Evolutionary conservation across 2,888 invertebrate species (phyloP).

Genomic region (Marasmarcha lunaedactyla): DNA sequence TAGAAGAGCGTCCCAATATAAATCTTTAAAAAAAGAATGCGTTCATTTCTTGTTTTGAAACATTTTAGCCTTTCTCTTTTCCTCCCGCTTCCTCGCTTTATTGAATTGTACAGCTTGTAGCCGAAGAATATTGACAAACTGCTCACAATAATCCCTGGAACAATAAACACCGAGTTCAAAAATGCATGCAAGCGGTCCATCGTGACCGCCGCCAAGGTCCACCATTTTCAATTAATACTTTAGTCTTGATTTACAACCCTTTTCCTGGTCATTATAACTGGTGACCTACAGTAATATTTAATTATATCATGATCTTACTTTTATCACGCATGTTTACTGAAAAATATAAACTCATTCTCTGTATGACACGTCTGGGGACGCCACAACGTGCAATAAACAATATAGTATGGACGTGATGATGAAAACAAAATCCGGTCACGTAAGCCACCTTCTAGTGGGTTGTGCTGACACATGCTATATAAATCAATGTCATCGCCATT

Average conservation of each 20-base stretch:
- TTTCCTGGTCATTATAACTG: too few relatives aligned
- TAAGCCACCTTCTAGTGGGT: too few relatives aligned
- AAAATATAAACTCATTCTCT: too few relatives aligned
- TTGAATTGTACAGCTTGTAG: slow-evolving; percentile 85
- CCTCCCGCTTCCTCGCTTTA: slow-evolving; percentile 80
- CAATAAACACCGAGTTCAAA: slow-evolving; percentile 87
- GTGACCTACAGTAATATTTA: too few relatives aligned
- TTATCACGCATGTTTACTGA: too few relatives aligned
- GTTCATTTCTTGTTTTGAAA: slow-evolving; percentile 81
- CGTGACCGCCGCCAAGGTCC: slow-evolving; percentile 82
- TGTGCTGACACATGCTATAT: too few relatives aligned
- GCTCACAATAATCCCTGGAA: slow-evolving; percentile 85
- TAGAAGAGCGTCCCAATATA: not conserved
- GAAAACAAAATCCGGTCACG: too few relatives aligned
- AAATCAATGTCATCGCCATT: too few relatives aligned
- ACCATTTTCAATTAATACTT: slow-evolving; percentile 75
- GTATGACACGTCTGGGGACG: too few relatives aligned
- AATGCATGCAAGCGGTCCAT: slow-evolving; percentile 87
- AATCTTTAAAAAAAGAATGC: not conserved
- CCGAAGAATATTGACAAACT: slow-evolving; percentile 86
- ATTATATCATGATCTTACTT: too few relatives aligned
- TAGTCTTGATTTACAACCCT: slow-evolving; percentile 22
- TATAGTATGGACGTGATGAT: too few relatives aligned
- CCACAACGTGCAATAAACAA: too few relatives aligned
- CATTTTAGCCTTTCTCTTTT: slow-evolving; percentile 84